Evolutionary conservation across 2,888 invertebrate genomes (phyloP).

Genomic region (Sphaerophoria taeniata): DNA sequence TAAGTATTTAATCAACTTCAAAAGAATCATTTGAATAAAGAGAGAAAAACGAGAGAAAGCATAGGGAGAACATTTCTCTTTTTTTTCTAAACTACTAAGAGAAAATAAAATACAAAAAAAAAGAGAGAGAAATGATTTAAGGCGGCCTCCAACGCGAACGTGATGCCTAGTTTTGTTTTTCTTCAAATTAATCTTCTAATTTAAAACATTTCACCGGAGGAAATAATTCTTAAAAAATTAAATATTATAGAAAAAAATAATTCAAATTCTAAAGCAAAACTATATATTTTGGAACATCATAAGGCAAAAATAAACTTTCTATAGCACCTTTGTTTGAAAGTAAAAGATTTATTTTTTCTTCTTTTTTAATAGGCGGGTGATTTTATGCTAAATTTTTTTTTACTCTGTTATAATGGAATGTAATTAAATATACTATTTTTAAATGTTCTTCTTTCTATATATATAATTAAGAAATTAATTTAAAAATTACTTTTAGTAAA

Average conservation of each 20-base stretch:
- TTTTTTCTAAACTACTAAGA: constrained; percentile 36
- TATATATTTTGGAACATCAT: constrained; percentile 72
- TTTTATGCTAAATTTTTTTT: constrained; percentile 70
- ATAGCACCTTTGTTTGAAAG: constrained; percentile 80
- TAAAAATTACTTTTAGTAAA: constrained; percentile 55
- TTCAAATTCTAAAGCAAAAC: constrained; percentile 59
- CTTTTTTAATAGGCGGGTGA: constrained; percentile 71
- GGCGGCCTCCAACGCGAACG: constrained; percentile 65
- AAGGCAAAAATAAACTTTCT: constrained; percentile 79
- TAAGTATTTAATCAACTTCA: constrained; percentile 43
- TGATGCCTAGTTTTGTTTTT: constrained; percentile 54
- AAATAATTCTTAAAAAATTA: constrained; percentile 70
- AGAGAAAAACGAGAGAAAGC: constrained; percentile 61
- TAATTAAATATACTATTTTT: constrained; percentile 68
- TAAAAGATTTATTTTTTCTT: constrained; percentile 69
- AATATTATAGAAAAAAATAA: constrained; percentile 61
- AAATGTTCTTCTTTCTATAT: constrained; percentile 60
- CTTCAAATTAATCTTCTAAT: constrained; percentile 55
- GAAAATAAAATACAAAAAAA: constrained; percentile 36
- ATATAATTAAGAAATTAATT: constrained; percentile 60
- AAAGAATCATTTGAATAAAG: constrained; percentile 46
- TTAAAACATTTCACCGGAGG: constrained; percentile 60
- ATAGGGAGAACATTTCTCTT: constrained; percentile 45
- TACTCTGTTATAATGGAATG: constrained; percentile 74
- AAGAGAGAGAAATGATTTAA: constrained; percentile 51